Conservation (phyloP, 2,888 invertebrate genomes). For the Protula sp. region DNA sequence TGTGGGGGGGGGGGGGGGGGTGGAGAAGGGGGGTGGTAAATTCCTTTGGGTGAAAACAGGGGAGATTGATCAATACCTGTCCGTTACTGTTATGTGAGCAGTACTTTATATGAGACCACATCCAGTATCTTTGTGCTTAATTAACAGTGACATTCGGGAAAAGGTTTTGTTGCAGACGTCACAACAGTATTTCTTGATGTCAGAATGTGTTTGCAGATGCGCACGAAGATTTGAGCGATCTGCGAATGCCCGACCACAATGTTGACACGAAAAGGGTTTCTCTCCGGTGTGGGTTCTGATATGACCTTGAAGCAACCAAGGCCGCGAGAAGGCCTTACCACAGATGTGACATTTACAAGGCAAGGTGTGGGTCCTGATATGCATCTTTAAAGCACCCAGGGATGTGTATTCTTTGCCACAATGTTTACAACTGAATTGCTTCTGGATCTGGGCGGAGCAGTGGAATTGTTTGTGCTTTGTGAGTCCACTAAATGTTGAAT, state of each 20-base stretch:
- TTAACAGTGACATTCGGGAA: conserved; percentile 88
- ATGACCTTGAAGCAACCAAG: conserved; percentile 96
- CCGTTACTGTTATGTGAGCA: too few relatives aligned
- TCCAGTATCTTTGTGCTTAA: conserved; percentile 74
- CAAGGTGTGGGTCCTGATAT: conserved; percentile 93
- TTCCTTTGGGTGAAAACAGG: too few relatives aligned
- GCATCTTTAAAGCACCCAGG: conserved; percentile 94
- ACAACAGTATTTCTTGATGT: conserved; percentile 95
- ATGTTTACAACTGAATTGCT: conserved; percentile 83
- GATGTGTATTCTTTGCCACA: conserved; percentile 95
- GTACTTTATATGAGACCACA: too few relatives aligned
- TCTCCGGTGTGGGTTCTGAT: conserved; percentile 96
- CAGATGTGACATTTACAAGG: conserved; percentile 95
- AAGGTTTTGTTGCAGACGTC: conserved; percentile 91
- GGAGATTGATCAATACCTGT: too few relatives aligned
- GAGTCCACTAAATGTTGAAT: neutral
- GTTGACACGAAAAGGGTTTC: conserved; percentile 92
- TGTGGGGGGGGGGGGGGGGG: too few relatives aligned
- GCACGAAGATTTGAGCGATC: conserved; percentile 93
- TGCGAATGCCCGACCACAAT: conserved; percentile 92
- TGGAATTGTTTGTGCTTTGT: neutral
- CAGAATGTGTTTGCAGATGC: conserved; percentile 94
- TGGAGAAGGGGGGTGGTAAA: too few relatives aligned
- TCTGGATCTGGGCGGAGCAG: neutral
- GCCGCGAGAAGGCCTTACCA: conserved; percentile 93